Evolutionary conservation across 2,797 vertebrate species (phyloP).

Genomic region (Propithecus deckenii): DNA sequence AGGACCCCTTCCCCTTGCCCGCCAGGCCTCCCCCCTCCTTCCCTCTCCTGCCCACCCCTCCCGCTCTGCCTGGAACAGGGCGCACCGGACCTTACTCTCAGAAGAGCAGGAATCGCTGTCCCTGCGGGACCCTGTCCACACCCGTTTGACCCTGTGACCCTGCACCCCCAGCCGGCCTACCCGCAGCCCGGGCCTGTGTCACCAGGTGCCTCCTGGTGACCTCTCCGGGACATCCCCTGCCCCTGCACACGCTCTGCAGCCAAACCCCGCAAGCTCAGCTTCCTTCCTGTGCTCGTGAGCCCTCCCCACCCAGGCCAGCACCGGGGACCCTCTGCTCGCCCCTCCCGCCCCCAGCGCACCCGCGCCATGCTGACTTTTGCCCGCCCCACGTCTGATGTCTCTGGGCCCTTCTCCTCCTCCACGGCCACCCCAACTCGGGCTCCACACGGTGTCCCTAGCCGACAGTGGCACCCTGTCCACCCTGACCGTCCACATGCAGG

Average conservation of each 20-base stretch:
- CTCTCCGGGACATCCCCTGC: fast-evolving
- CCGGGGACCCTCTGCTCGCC: neutral
- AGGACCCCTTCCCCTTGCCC: fast-evolving
- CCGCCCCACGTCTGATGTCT: neutral
- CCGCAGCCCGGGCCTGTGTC: neutral
- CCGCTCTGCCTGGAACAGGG: fast-evolving
- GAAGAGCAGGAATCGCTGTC: fast-evolving
- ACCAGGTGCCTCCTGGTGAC: neutral
- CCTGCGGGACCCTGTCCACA: neutral
- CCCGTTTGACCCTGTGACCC: neutral
- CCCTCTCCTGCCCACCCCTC: fast-evolving
- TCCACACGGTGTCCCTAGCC: neutral
- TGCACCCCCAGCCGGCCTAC: no score
- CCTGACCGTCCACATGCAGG: neutral
- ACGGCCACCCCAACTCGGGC: neutral
- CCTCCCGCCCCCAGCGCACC: no score
- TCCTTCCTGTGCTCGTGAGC: neutral
- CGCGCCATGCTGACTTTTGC: neutral
- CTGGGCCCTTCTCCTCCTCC: neutral
- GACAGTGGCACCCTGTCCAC: neutral
- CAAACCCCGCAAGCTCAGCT: neutral
- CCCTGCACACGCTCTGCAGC: neutral
- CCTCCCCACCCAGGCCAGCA: neutral
- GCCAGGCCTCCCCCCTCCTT: fast-evolving
- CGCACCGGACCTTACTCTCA: fast-evolving